Percentiles rank a stretch among this genome's conserved stretches.
Conservation (phyloP, 2,888 invertebrate species). For the Cephus nigrinus region DNA sequence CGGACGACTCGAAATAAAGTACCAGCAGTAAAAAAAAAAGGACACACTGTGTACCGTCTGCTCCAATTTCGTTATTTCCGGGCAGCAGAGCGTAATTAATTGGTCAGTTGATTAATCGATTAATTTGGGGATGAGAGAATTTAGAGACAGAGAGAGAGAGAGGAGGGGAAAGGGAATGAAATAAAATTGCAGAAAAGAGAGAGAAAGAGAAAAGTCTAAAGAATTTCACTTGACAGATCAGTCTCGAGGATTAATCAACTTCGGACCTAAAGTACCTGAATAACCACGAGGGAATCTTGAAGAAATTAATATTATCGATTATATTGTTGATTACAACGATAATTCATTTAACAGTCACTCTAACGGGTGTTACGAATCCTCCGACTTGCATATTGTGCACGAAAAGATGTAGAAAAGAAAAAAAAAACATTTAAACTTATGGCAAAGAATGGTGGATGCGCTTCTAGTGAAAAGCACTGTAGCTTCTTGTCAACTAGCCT, state of each 20-base stretch:
- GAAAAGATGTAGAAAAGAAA: neutral
- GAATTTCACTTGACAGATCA: neutral
- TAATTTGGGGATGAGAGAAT: slow-evolving; percentile 20
- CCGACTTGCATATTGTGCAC: neutral
- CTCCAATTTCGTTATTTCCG: neutral
- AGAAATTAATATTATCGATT: neutral
- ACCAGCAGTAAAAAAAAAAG: slow-evolving; percentile 38
- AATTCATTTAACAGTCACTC: neutral
- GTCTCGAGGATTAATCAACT: neutral
- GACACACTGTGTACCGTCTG: slow-evolving; percentile 12
- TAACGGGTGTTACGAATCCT: neutral
- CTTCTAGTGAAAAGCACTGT: neutral
- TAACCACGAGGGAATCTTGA: neutral
- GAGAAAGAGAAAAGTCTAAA: neutral
- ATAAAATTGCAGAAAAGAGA: slow-evolving; percentile 4
- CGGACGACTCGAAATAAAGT: slow-evolving; percentile 43
- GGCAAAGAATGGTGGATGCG: neutral
- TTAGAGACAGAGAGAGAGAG: slow-evolving; percentile 3
- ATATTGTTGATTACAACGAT: neutral
- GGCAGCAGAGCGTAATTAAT: neutral
- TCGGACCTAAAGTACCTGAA: neutral
- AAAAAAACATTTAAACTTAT: neutral
- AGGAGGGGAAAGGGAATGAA: too few relatives aligned
- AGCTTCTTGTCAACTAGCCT: neutral
- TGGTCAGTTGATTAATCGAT: slow-evolving; percentile 20